phyloP scores from a whole-genome alignment of 2,113 vertebrate genomes.

The Solea solea region DNA sequence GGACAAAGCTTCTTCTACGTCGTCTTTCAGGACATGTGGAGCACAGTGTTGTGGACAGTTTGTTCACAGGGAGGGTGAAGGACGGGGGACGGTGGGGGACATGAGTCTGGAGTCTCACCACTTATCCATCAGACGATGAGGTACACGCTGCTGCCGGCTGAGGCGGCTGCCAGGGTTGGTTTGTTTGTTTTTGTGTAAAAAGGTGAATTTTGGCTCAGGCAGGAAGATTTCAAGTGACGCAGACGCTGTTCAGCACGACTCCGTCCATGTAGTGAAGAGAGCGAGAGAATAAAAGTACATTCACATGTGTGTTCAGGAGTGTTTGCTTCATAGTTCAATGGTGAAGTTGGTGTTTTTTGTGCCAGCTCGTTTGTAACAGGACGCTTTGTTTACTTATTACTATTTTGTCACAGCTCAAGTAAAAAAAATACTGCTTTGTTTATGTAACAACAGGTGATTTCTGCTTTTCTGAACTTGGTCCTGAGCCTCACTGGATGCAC shows the following conservation, averaged over 20 bases:
- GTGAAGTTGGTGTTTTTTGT: neutral
- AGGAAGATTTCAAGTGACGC: conserved; percentile 41
- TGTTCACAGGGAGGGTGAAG: neutral
- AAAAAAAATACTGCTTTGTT: conserved; percentile 3
- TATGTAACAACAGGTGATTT: no score
- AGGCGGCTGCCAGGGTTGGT: conserved; percentile 12
- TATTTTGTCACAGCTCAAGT: neutral
- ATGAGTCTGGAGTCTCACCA: neutral
- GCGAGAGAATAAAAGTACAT: conserved; percentile 32
- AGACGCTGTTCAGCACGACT: conserved; percentile 12
- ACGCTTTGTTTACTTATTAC: no score
- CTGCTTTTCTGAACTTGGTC: no score
- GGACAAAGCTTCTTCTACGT: conserved; percentile 5
- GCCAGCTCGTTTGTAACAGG: neutral
- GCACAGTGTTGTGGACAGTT: neutral
- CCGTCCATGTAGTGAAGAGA: neutral
- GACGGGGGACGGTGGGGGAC: no score
- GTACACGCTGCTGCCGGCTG: conserved; percentile 1
- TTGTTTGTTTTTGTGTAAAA: neutral
- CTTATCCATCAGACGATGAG: conserved; percentile 21
- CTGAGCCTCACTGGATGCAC: no score
- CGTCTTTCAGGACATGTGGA: neutral
- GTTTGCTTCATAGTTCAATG: conserved; percentile 31
- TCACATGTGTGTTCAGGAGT: conserved; percentile 28
- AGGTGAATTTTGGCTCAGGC: conserved; percentile 26